A percentile compares a stretch with the other conserved stretches of the same genome.
phyloP scores from a whole-genome alignment of 2,797 vertebrate species.

The Siniperca scherzeri region DNA sequence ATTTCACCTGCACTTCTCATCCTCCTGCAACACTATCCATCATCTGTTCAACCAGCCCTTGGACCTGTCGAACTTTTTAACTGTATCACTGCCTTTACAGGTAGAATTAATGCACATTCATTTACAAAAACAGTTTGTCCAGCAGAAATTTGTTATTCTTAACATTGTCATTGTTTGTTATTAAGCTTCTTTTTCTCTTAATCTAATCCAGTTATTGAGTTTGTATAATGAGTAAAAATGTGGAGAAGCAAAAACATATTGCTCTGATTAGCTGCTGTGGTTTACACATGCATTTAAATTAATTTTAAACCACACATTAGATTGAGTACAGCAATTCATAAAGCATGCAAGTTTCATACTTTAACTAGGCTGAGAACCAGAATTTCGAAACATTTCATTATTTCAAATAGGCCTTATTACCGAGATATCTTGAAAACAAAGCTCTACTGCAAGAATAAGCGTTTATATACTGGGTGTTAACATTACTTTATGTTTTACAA shows the following conservation, averaged over 20 bases:
- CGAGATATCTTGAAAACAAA: neutral
- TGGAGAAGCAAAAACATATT: slow-evolving; percentile 40
- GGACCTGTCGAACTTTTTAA: slow-evolving; percentile 8
- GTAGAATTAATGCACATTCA: neutral
- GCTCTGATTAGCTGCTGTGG: slow-evolving; percentile 36
- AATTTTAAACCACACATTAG: slow-evolving; percentile 50
- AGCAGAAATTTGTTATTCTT: slow-evolving; percentile 10
- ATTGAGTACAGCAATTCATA: neutral
- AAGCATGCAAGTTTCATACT: slow-evolving; percentile 19
- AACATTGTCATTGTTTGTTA: neutral
- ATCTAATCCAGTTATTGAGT: slow-evolving; percentile 54
- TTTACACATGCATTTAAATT: slow-evolving; percentile 38
- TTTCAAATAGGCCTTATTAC: slow-evolving; percentile 11
- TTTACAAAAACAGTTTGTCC: neutral
- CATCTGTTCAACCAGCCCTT: slow-evolving; percentile 28
- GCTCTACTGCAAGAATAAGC: neutral
- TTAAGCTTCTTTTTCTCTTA: slow-evolving; percentile 9
- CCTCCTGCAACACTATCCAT: slow-evolving; percentile 39
- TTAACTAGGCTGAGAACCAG: slow-evolving; percentile 40
- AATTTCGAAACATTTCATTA: slow-evolving; percentile 29
- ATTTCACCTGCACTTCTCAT: slow-evolving; percentile 42
- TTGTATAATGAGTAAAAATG: slow-evolving; percentile 48
- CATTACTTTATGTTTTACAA: slow-evolving; percentile 13
- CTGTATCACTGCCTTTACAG: slow-evolving; percentile 3
- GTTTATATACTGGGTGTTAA: slow-evolving; percentile 1